phyloP scores from a whole-genome alignment of 2,113 vertebrate genomes.

The Tricholaema leucomelas region DNA sequence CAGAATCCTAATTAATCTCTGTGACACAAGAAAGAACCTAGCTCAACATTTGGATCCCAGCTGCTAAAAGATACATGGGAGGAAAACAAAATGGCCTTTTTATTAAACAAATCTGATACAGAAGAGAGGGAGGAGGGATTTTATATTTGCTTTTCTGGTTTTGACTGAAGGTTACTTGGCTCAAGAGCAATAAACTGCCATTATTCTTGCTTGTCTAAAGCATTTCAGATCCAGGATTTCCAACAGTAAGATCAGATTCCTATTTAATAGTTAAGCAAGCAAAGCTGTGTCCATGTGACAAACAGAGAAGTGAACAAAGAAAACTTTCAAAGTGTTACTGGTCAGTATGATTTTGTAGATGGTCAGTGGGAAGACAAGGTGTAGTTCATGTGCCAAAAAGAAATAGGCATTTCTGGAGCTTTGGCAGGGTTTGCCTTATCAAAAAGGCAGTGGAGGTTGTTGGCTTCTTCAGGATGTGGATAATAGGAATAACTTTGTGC shows the following conservation, averaged over 20 bases:
- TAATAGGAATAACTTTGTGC: background rate
- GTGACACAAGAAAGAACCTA: background rate
- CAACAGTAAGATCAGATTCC: background rate
- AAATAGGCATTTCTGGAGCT: background rate
- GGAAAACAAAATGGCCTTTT: background rate
- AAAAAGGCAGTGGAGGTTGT: background rate
- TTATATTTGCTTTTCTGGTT: slow-evolving; percentile 1
- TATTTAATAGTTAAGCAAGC: background rate
- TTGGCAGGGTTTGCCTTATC: background rate
- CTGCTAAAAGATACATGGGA: background rate
- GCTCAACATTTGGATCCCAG: background rate
- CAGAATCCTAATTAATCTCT: background rate
- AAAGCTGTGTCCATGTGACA: background rate
- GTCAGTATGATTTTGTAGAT: background rate
- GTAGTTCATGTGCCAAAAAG: background rate
- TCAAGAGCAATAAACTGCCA: background rate
- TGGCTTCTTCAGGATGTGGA: background rate
- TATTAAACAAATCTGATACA: background rate
- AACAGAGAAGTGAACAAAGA: background rate
- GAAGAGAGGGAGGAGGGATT: background rate
- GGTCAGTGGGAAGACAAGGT: background rate
- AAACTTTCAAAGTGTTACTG: background rate
- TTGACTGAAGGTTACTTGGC: background rate
- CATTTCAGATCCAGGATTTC: background rate
- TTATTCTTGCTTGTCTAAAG: background rate